Evolutionary conservation across 2,113 vertebrate genomes (phyloP).

Genomic region (Pomatostomus ruficeps): DNA sequence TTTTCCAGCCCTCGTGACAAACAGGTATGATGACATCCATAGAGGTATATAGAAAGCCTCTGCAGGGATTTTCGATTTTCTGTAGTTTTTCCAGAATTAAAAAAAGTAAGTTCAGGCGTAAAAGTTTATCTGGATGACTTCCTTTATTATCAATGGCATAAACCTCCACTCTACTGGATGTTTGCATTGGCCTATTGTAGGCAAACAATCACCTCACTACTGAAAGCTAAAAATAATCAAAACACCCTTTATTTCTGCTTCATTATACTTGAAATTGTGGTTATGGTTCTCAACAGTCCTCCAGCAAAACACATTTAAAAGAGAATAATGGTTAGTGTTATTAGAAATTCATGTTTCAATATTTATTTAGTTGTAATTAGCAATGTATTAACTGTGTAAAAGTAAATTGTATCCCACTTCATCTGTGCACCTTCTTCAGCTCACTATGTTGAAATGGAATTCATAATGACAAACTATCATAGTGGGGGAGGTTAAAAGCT

Average conservation of each 20-base stretch:
- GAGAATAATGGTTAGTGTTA: neutral
- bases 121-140: neutral
- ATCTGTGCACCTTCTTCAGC: neutral
- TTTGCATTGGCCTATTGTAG: neutral
- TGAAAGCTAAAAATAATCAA: neutral
- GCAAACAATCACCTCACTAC: neutral
- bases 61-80: neutral
- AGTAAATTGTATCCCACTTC: neutral
- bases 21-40: neutral
- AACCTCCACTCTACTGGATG: neutral
- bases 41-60: neutral
- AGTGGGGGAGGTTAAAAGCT: conserved; percentile 17
- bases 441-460: neutral
- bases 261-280: conserved; percentile 12
- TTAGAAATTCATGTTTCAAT: conserved; percentile 22
- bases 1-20: neutral
- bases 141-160: neutral
- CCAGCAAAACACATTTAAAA: conserved; percentile 11
- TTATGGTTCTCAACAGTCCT: neutral
- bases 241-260: conserved; percentile 3
- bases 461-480: neutral
- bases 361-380: conserved; percentile 45
- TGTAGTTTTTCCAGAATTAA: neutral
- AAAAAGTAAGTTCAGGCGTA: neutral
- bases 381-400: conserved; percentile 4